These are phyloP conservation scores for Ophion ellenae DNA, from an alignment of 2,888 invertebrate species.

Conservation along the genomic window DNA sequence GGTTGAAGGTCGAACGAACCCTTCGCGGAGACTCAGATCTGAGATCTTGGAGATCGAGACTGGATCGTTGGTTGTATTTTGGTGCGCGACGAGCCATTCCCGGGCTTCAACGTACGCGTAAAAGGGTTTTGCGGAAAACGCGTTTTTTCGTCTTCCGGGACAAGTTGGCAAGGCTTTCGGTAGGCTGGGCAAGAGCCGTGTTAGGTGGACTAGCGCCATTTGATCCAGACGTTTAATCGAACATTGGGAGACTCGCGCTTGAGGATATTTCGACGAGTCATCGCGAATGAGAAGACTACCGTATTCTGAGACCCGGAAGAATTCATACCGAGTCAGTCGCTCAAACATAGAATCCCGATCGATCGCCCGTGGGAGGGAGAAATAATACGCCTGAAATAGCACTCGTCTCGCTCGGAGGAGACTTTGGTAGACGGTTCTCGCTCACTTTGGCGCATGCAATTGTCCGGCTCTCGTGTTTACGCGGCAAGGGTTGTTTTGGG, in stretches of 20 bases:
- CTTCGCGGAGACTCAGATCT: neutral
- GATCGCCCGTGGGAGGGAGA: neutral
- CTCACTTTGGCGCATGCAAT: neutral
- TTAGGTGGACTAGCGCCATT: neutral
- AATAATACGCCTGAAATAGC: neutral
- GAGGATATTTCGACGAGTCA: conserved; percentile 33
- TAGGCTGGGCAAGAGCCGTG: neutral
- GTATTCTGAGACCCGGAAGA: neutral
- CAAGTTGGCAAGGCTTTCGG: neutral
- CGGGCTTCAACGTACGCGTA: neutral
- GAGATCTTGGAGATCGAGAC: neutral
- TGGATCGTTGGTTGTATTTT: neutral
- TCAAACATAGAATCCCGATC: neutral
- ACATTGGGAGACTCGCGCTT: conserved; percentile 10
- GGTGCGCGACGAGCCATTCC: neutral
- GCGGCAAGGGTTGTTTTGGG: conserved; percentile 17
- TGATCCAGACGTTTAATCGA: conserved; percentile 25
- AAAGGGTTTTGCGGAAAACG: neutral
- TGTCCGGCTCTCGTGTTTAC: conserved; percentile 6
- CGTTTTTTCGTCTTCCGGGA: neutral
- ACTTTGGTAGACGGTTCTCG: neutral
- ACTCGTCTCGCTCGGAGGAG: neutral
- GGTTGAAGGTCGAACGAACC: neutral
- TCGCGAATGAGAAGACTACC: neutral
- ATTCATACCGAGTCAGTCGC: neutral